phyloP scores from a whole-genome alignment of 2,113 vertebrate genomes.

The Ranitomeya imitator region DNA sequence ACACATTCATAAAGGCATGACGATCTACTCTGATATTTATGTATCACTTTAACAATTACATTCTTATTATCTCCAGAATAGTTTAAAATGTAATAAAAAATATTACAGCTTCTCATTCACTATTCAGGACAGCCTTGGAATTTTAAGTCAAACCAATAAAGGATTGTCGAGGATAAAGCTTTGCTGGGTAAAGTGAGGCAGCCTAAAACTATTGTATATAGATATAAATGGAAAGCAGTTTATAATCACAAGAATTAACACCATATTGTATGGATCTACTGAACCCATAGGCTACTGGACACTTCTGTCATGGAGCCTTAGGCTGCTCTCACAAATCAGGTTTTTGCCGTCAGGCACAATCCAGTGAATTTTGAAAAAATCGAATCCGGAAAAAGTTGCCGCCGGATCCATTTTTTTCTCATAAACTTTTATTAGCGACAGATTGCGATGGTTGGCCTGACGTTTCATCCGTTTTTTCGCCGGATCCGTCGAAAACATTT shows the following conservation, averaged over 20 bases:
- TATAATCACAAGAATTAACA: background rate
- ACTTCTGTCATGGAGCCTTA: background rate
- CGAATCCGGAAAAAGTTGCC: no score
- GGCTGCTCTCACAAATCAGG: no score
- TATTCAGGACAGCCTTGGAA: background rate
- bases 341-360: no score
- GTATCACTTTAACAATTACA: background rate
- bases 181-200: background rate
- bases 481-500: no score
- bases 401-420: no score
- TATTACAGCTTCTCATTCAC: background rate
- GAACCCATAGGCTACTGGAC: background rate
- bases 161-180: constrained; percentile 16
- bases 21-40: background rate
- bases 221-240: constrained; percentile 15
- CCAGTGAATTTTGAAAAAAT: no score
- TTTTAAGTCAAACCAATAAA: constrained; percentile 1
- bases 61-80: background rate
- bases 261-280: background rate
- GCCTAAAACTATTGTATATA: background rate
- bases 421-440: no score
- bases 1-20: background rate
- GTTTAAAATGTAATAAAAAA: background rate
- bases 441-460: no score
- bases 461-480: no score